A percentile compares a stretch with the other conserved stretches of the same genome.
Evolutionary conservation across 2,797 vertebrate genomes (phyloP).

Genomic region (Iguana delicatissima): DNA sequence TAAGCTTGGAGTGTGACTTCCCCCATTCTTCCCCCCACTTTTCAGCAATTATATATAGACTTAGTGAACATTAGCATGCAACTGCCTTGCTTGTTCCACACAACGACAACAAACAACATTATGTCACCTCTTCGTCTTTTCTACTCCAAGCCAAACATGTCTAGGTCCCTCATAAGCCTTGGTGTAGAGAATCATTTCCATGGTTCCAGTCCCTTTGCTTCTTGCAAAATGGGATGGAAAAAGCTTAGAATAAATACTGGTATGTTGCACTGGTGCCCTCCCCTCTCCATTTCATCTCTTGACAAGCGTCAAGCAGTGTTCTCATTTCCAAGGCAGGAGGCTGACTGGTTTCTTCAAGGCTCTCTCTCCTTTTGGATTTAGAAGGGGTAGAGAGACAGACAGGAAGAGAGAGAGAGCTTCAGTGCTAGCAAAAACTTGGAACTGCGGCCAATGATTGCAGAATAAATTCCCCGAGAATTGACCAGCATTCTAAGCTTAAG

Average conservation of each 20-base stretch:
- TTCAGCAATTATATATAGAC: not conserved
- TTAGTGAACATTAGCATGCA: not conserved
- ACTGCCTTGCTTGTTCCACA: not conserved
- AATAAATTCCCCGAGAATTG: conserved; percentile 58
- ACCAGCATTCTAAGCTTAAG: conserved; percentile 60
- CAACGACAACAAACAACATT: too few relatives aligned
- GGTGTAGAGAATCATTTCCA: too few relatives aligned
- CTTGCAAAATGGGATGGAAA: too few relatives aligned
- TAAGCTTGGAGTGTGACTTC: too few relatives aligned
- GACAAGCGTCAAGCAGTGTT: not conserved
- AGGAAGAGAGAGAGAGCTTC: not conserved
- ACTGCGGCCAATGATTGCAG: conserved; percentile 22
- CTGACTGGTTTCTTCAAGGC: not conserved
- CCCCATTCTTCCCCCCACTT: not conserved
- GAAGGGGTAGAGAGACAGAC: not conserved
- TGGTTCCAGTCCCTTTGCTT: too few relatives aligned
- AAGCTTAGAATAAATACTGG: too few relatives aligned
- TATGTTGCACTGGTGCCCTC: too few relatives aligned
- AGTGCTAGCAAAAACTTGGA: not conserved
- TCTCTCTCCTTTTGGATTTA: not conserved
- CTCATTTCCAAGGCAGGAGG: not conserved
- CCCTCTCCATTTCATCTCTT: not conserved
- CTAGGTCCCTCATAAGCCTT: too few relatives aligned
- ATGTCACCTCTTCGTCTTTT: too few relatives aligned
- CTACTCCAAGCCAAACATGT: too few relatives aligned